Percentiles rank a stretch among this genome's conserved stretches.
Conservation (phyloP, 2,888 invertebrate species). For the Eristalis tenax region DNA sequence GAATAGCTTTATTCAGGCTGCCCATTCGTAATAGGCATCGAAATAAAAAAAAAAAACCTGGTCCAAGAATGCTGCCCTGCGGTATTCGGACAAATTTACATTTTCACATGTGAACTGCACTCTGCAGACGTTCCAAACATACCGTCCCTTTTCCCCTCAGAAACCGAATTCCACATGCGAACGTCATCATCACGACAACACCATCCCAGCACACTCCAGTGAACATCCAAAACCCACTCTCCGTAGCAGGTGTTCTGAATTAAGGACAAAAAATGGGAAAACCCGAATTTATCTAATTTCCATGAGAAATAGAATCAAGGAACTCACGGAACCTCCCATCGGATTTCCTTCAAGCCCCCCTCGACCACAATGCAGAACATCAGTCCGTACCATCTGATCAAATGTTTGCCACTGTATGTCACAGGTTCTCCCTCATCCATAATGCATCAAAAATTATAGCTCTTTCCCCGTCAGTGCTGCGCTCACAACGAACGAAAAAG, state of each 20-base stretch:
- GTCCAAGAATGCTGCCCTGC: too few relatives aligned
- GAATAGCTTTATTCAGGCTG: too few relatives aligned
- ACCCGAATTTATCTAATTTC: neutral
- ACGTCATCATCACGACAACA: neutral
- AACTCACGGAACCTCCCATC: neutral
- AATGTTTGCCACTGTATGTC: conserved; percentile 44
- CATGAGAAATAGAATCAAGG: neutral
- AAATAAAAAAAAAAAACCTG: too few relatives aligned
- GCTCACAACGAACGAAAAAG: neutral
- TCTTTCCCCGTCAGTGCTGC: neutral
- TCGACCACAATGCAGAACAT: neutral
- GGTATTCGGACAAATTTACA: too few relatives aligned
- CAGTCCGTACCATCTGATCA: neutral
- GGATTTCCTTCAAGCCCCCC: neutral
- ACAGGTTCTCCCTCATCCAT: conserved; percentile 47
- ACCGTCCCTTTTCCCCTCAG: too few relatives aligned
- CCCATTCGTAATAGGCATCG: too few relatives aligned
- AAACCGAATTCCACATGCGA: too few relatives aligned
- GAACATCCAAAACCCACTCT: neutral
- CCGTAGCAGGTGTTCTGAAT: neutral
- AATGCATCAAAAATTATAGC: conserved; percentile 33
- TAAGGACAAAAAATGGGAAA: neutral
- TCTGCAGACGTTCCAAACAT: too few relatives aligned
- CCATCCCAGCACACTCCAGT: neutral
- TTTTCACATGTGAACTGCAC: too few relatives aligned